phyloP scores from a whole-genome alignment of 2,888 invertebrate genomes.

The Lithophane socia region DNA sequence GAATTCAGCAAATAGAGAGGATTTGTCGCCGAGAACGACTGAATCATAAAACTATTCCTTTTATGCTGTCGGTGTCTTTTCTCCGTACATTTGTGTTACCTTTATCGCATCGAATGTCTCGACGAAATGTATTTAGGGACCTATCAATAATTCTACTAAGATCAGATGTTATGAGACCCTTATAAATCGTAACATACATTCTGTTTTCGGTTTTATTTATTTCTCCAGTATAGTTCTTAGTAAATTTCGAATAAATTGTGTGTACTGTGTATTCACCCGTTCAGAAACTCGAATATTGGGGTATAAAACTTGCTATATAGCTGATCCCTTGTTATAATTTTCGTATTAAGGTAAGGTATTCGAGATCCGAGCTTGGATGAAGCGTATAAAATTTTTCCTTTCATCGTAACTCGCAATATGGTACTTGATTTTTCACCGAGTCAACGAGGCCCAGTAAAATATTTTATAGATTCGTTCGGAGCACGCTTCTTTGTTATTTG shows the following conservation, averaged over 20 bases:
- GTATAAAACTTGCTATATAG: constrained; percentile 47
- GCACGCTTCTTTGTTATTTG: constrained; percentile 46
- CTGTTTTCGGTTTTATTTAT: constrained; percentile 41
- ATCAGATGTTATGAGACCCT: constrained; percentile 47
- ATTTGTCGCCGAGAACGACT: constrained; percentile 57
- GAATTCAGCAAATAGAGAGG: constrained; percentile 61
- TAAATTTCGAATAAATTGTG: constrained; percentile 53
- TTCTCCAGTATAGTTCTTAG: constrained; percentile 32
- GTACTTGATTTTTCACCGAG: constrained; percentile 58
- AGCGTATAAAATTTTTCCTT: constrained; percentile 48
- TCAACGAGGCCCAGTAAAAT: constrained; percentile 51
- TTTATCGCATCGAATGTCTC: constrained; percentile 46
- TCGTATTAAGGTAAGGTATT: constrained; percentile 65
- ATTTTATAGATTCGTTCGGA: constrained; percentile 52
- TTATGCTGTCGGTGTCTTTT: constrained; percentile 38
- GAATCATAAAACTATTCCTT: constrained; percentile 55
- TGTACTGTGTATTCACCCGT: constrained; percentile 51
- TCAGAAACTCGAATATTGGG: constrained; percentile 46
- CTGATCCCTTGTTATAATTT: constrained; percentile 66
- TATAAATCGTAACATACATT: constrained; percentile 33
- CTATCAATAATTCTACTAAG: constrained; percentile 48
- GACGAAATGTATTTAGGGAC: constrained; percentile 49
- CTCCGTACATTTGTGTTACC: constrained; percentile 54
- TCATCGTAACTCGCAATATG: constrained; percentile 53
- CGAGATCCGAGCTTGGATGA: constrained; percentile 47